Base-by-base conservation (phyloP, 35 echinoderm and acorn worm species). In the Strongylocentrotus purpuratus region DNA sequence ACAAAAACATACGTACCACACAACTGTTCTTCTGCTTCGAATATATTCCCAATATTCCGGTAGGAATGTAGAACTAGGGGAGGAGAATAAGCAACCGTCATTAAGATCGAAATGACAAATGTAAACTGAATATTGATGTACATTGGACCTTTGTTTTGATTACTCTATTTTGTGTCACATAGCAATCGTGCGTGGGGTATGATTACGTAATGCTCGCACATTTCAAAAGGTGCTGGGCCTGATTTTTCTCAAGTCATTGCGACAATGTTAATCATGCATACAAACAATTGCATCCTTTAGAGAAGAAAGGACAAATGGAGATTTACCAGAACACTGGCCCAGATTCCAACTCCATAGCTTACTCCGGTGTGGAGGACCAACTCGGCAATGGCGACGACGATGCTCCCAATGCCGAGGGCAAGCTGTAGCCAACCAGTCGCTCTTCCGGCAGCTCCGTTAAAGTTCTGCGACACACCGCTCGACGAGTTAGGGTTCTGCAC, bases 311-410 rank as follows among this genome's bases (percentile, higher is more conserved):
- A 31, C 9, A 33, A 20, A 33, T 31, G 20, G 33, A 10, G 9
- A 89, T 32, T 33, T 89, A 89, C 87, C 32, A 89, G 33, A 33
- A 89, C 87, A 46, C 12, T 28, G 6, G 87, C 87, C 87, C 87
- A 89, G 5, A 89, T 89, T 17, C 87, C 87, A 5, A 45, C 87
- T 33, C 0, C 9, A 20, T 89, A 89, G 33, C 33, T 12, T 20
- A 89, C 20, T 33, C 4, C 12, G 6, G 87, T 89, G 15, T 33
- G 87, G 31, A 89, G 87, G 11, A 89, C 87, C 33, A 89, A 89
- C 45, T 89, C 33, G 45, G 32, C 87, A 46, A 89, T 89, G 87
- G 87, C 87, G 12, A 89, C 87, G 87, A 89, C 45, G 4, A 89
- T 46, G 33, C 33, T 45, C 14, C 87, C 87, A 31, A 89, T 89